Evolutionary conservation across 1,140 invertebrate species (phyloP).

Genomic region (Pararge aegeria): DNA sequence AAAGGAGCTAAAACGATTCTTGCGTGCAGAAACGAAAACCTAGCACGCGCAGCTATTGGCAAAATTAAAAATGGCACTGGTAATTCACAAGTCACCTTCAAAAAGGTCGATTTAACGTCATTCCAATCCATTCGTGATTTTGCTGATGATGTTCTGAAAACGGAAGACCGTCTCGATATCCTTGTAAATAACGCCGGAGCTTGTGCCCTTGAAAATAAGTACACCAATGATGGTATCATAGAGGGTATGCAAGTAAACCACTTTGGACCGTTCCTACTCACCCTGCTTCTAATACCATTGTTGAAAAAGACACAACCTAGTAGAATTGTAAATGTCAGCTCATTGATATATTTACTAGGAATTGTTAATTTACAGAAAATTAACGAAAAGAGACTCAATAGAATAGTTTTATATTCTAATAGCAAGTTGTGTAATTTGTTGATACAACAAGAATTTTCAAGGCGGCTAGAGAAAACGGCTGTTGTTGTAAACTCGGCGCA

Average conservation of each 20-base stretch:
- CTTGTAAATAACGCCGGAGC: slow-evolving; percentile 88
- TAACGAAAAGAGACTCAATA: neutral
- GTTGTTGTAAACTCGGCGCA: slow-evolving; percentile 12
- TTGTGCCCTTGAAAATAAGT: slow-evolving; percentile 45
- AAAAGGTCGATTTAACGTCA: slow-evolving; percentile 86
- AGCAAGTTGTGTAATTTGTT: slow-evolving; percentile 7
- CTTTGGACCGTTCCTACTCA: slow-evolving; percentile 91
- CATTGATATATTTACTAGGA: slow-evolving; percentile 82
- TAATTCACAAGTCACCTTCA: slow-evolving; percentile 79
- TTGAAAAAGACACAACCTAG: slow-evolving; percentile 88
- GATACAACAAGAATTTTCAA: slow-evolving; percentile 11
- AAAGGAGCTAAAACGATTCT: neutral
- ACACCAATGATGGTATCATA: slow-evolving; percentile 88
- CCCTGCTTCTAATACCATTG: slow-evolving; percentile 83
- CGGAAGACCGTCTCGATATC: slow-evolving; percentile 85
- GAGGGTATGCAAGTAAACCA: slow-evolving; percentile 92
- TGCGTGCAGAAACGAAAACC: slow-evolving; percentile 86
- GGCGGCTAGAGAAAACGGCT: neutral
- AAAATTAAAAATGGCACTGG: slow-evolving; percentile 81
- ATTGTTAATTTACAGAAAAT: slow-evolving; percentile 7
- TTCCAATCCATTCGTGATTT: slow-evolving; percentile 87
- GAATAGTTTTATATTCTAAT: slow-evolving; percentile 4
- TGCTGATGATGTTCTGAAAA: slow-evolving; percentile 84
- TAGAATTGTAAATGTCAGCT: slow-evolving; percentile 91
- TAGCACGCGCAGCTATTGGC: slow-evolving; percentile 81